Percentiles rank a stretch among this genome's conserved stretches.
phyloP scores from a whole-genome alignment of 2,113 vertebrate genomes.

The Dicaeum eximium region DNA sequence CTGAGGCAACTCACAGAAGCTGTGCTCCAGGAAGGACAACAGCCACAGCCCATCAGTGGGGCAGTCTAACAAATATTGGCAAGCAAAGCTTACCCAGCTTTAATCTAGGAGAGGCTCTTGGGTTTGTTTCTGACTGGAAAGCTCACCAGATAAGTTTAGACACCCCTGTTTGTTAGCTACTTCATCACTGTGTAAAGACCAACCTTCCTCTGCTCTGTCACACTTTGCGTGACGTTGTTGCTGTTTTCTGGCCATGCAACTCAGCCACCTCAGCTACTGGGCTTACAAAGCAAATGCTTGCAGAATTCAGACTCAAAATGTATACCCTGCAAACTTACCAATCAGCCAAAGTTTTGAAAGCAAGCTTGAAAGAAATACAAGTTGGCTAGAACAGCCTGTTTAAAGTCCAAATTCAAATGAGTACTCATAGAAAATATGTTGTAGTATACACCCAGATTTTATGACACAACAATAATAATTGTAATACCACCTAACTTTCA shows the following conservation, averaged over 20 bases:
- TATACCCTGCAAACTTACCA: background rate
- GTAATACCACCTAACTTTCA: slow-evolving; percentile 39
- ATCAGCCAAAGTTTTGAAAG: background rate
- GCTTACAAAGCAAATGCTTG: background rate
- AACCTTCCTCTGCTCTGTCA: background rate
- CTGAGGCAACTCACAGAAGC: background rate
- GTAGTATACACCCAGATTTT: slow-evolving; percentile 26
- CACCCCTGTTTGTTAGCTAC: background rate
- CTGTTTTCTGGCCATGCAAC: background rate
- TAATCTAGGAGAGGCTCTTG: background rate
- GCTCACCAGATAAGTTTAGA: background rate
- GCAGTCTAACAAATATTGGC: background rate
- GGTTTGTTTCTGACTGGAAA: background rate
- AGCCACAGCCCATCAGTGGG: rapidly evolving
- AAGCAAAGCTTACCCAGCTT: background rate
- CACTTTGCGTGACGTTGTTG: background rate
- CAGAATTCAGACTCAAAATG: background rate
- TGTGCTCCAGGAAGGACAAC: background rate
- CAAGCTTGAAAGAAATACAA: background rate
- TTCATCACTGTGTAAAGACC: background rate
- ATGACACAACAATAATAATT: slow-evolving; percentile 42
- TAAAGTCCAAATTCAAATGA: slow-evolving; percentile 46
- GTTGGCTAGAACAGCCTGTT: background rate
- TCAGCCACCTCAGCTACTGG: background rate
- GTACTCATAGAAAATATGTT: slow-evolving; percentile 46